Evolutionary conservation across 2,888 invertebrate genomes (phyloP), one percentile per base, ranked within the genome.

Genomic region (Amphiduros pacificus): DNA sequence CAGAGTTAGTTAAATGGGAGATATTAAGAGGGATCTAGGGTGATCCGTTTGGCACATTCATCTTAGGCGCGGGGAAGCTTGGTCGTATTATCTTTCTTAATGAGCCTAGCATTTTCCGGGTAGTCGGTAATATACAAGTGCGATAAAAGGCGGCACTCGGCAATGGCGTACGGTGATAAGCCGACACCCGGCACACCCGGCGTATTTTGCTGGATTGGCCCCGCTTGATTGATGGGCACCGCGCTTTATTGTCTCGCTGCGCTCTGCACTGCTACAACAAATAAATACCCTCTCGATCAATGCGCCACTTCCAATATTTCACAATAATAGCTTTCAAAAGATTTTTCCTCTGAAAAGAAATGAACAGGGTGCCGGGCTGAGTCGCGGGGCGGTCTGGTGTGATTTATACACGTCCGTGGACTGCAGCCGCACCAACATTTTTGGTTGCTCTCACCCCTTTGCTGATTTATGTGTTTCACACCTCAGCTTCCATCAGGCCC

Each of bases 1-100:
- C 56, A 41, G 31, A 49, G 48, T 56, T 56, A 56, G 44, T 56
- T 56, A 56, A 56, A 56, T 56, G 56, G 17, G 56, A 20, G 56
- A 56, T 56, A 56, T 56, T 56, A 56, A 56, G 56, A 44, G 56
- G 56, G 56, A 56, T 56, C 41, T 36, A 28, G 22, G 29, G 6
- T 56, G 56, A 56, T 56, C 56, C 56, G 9, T 11, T 22, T 29
- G 6, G 20, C 48, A 29, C 56, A 56, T 56, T 49, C 56, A 56
- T 56, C 49, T 48, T 56, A n/a, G n/a, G 52, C 6, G 11, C 11
- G 40, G 56, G 29, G 56, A 27, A 11, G 41, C n/a, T 29, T 17
- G 17, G 41, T 28, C 48, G 56, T 49, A 44, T 56, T 56, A 56
- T 56, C 56, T 56, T 56, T 44, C 28, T 49, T 56, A 56, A 56